phyloP scores from a whole-genome alignment of 2,888 invertebrate genomes.

The Charanyca ferruginea region DNA sequence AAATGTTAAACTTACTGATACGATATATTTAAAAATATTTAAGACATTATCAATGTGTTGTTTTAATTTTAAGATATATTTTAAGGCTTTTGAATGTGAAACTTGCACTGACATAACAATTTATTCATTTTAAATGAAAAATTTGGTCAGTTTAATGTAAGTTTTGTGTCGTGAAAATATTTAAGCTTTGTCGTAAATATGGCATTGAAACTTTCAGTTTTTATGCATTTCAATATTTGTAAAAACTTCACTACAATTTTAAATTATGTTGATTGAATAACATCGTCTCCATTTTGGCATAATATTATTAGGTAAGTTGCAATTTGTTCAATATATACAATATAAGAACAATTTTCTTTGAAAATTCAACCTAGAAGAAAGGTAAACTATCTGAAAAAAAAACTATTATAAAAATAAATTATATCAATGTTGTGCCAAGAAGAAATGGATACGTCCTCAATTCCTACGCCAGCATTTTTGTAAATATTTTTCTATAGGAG shows the following conservation, averaged over 20 bases:
- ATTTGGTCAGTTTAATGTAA: conserved; percentile 56
- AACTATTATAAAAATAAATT: conserved; percentile 45
- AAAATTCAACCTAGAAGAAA: conserved; percentile 15
- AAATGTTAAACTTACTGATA: conserved; percentile 60
- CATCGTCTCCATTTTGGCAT: conserved; percentile 24
- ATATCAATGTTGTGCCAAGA: conserved; percentile 80
- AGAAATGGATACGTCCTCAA: conserved; percentile 72
- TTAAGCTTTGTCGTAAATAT: conserved; percentile 53
- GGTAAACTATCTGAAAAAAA: conserved; percentile 25
- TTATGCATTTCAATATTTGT: not conserved
- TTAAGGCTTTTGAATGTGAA: conserved; percentile 61
- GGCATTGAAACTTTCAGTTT: conserved; percentile 34
- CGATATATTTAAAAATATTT: conserved; percentile 59
- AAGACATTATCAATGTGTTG: conserved; percentile 67
- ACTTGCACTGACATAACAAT: conserved; percentile 57
- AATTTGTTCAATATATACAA: conserved; percentile 11
- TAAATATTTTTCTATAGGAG: conserved; percentile 81
- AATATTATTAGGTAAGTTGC: conserved; percentile 18
- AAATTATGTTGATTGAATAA: not conserved
- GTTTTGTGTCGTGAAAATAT: conserved; percentile 58
- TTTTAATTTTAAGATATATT: conserved; percentile 58
- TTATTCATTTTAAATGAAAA: conserved; percentile 63
- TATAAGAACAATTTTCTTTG: not conserved
- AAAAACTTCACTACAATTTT: conserved; percentile 27
- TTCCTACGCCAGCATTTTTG: conserved; percentile 75